A percentile compares a stretch with the other conserved stretches of the same genome.
phyloP scores from a whole-genome alignment of 2,113 vertebrate species.

The Sinocyclocheilus rhinocerous region DNA sequence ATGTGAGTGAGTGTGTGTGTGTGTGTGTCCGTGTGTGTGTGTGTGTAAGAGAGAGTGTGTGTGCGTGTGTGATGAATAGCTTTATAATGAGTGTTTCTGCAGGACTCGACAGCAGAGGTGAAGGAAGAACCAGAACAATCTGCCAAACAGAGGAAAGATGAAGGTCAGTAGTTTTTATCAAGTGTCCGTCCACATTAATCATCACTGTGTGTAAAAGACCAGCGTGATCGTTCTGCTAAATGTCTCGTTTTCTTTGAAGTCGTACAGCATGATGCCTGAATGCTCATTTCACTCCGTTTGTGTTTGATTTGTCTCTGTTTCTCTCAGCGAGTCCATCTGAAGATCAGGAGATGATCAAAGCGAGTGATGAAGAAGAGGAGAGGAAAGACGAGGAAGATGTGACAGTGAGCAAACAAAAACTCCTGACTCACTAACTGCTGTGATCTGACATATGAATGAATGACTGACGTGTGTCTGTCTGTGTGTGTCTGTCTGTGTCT shows the following conservation, averaged over 20 bases:
- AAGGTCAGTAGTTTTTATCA: background rate
- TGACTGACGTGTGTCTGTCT: background rate
- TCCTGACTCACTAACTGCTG: background rate
- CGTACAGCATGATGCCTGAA: background rate
- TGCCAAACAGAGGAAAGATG: constrained; percentile 23
- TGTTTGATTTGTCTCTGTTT: constrained; percentile 4
- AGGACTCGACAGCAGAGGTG: constrained; percentile 53
- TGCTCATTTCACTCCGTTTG: background rate
- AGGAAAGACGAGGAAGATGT: constrained; percentile 6
- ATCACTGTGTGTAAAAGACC: background rate
- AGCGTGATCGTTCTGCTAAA: background rate
- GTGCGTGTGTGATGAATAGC: background rate
- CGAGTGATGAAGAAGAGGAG: background rate
- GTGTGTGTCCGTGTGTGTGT: background rate
- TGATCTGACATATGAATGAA: background rate
- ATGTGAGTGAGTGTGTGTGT: background rate
- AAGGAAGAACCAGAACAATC: constrained; percentile 19
- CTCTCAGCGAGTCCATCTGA: constrained; percentile 56
- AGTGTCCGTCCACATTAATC: background rate
- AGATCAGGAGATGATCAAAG: constrained; percentile 48
- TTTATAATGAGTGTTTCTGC: background rate
- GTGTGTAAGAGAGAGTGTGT: background rate
- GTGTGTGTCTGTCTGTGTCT: too few species aligned
- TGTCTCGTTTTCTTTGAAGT: background rate
- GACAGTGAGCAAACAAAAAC: constrained; percentile 11